Conservation (phyloP, 2,797 vertebrate species). For the Phyllotis vaccarum region DNA sequence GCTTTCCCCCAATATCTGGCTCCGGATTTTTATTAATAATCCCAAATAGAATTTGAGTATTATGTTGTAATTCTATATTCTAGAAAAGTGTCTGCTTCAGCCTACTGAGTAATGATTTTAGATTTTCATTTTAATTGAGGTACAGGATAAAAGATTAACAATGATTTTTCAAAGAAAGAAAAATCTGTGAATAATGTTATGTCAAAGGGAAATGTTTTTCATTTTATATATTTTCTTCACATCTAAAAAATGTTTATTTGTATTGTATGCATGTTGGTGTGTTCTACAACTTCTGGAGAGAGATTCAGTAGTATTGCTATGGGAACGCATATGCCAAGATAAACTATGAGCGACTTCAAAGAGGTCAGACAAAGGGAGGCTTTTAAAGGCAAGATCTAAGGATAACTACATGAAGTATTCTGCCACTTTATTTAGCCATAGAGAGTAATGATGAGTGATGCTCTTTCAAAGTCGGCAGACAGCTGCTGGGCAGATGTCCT, state of each 20-base stretch:
- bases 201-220: constrained; percentile 12
- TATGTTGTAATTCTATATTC: neutral
- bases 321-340: neutral
- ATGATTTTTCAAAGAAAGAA: constrained; percentile 38
- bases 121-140: neutral
- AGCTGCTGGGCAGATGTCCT: neutral
- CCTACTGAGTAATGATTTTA: neutral
- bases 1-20: too few relatives aligned
- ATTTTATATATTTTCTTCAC: neutral
- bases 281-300: neutral
- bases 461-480: neutral
- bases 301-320: neutral
- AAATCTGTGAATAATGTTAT: neutral
- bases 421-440: neutral
- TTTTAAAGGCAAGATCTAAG: neutral
- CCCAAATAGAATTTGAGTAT: too few relatives aligned
- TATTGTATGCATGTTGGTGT: neutral
- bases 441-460: neutral
- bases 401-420: neutral
- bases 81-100: neutral
- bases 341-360: neutral
- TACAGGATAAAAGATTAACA: constrained; percentile 11
- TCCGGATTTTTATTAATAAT: too few relatives aligned
- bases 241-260: neutral
- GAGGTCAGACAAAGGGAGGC: neutral